Evolutionary conservation across 2,797 vertebrate genomes (phyloP).

Genomic region (Eremophila alpestris): DNA sequence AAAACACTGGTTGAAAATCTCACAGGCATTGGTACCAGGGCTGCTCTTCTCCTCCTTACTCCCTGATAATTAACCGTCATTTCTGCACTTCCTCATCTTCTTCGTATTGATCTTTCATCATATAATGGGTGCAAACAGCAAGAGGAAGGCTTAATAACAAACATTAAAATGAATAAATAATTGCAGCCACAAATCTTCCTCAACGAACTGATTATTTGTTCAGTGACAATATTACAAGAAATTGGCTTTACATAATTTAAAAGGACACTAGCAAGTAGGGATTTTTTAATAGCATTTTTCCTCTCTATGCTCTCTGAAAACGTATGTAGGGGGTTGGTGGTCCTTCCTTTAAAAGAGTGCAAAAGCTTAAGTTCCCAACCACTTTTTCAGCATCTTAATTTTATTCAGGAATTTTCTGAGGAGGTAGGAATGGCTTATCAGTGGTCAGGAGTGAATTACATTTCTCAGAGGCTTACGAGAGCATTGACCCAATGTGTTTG

Average conservation of each 20-base stretch:
- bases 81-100: slow-evolving; percentile 69
- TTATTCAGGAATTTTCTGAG: neutral
- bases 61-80: slow-evolving; percentile 64
- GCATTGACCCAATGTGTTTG: rapidly evolving
- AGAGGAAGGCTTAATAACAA: slow-evolving; percentile 74
- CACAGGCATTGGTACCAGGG: neutral
- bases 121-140: slow-evolving; percentile 68
- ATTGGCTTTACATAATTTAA: slow-evolving; percentile 74
- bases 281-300: neutral
- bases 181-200: slow-evolving; percentile 74
- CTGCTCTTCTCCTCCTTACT: slow-evolving; percentile 11
- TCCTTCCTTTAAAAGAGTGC: neutral
- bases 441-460: neutral
- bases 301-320: neutral
- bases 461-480: rapidly evolving
- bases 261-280: slow-evolving; percentile 26
- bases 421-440: neutral
- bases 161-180: slow-evolving; percentile 79
- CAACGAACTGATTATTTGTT: slow-evolving; percentile 73
- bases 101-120: slow-evolving; percentile 75
- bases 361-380: neutral
- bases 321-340: rapidly evolving
- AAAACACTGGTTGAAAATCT: neutral
- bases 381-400: neutral
- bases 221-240: slow-evolving; percentile 71